Evolutionary conservation across 1,140 invertebrate genomes (phyloP).

Genomic region (Pissodes strobi): DNA sequence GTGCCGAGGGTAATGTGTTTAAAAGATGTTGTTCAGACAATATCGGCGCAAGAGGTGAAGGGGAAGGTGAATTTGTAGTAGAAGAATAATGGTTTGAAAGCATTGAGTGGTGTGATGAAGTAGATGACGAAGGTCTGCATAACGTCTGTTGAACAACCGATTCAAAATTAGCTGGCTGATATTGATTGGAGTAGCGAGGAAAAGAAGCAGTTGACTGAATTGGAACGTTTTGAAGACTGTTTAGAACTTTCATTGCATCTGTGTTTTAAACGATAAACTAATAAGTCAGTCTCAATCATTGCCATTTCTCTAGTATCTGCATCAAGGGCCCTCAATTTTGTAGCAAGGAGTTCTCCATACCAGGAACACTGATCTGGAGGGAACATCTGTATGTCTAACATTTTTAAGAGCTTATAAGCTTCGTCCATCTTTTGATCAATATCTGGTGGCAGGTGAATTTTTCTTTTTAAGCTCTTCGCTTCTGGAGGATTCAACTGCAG

Average conservation of each 20-base stretch:
- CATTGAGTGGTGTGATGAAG: background rate
- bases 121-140: background rate
- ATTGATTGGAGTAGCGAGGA: slow-evolving; percentile 2
- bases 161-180: slow-evolving; percentile 1
- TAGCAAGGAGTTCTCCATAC: slow-evolving; percentile 10
- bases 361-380: slow-evolving; percentile 11
- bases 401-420: slow-evolving; percentile 2
- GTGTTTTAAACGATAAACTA: slow-evolving; percentile 1
- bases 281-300: slow-evolving; percentile 8
- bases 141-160: background rate
- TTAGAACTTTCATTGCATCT: background rate
- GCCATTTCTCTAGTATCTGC: slow-evolving; percentile 1
- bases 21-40: no score
- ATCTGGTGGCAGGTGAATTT: background rate
- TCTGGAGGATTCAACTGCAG: background rate
- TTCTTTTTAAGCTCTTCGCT: background rate
- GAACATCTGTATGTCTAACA: background rate
- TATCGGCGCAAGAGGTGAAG: no score
- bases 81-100: no score
- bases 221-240: background rate
- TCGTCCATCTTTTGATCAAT: slow-evolving; percentile 8
- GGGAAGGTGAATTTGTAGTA: no score
- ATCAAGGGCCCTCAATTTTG: slow-evolving; percentile 4
- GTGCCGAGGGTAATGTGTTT: no score
- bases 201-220: background rate